Percentiles rank a stretch among this genome's conserved stretches.
These are phyloP conservation scores for Turritopsis dohrnii DNA, from an alignment of 30 jellyfish, hydroid and myxozoan genomes.

Conservation along the genomic window DNA sequence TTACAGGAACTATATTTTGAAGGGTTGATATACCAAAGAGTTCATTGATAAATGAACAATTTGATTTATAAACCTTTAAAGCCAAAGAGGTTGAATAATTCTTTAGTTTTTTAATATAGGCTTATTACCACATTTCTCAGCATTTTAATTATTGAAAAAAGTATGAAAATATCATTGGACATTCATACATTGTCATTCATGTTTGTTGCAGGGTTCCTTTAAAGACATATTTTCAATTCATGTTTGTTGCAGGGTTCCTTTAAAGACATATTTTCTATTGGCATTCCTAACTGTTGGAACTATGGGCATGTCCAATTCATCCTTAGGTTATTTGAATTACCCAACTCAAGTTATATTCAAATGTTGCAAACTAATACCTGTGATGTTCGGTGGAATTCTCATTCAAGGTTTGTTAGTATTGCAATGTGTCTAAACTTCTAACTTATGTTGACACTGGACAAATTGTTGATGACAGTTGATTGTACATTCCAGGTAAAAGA, in stretches of 20 bases:
- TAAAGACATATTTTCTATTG: slow-evolving; percentile 52
- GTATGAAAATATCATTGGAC: too few relatives aligned
- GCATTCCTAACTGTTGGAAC: slow-evolving; percentile 88
- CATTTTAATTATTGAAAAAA: too few relatives aligned
- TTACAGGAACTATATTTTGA: too few relatives aligned
- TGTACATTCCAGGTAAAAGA: slow-evolving; percentile 67
- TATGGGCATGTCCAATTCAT: slow-evolving; percentile 82
- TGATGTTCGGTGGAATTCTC: slow-evolving; percentile 84
- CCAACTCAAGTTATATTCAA: slow-evolving; percentile 88
- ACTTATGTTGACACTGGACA: too few relatives aligned
- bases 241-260: slow-evolving; percentile 66
- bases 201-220: slow-evolving; percentile 62
- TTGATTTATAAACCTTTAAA: too few relatives aligned
- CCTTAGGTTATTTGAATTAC: slow-evolving; percentile 76
- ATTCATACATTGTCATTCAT: too few relatives aligned
- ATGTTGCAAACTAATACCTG: slow-evolving; percentile 89
- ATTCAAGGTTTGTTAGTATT: slow-evolving; percentile 57
- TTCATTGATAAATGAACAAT: too few relatives aligned
- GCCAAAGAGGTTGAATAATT: too few relatives aligned
- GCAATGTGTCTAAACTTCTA: neutral
- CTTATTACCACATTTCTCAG: too few relatives aligned
- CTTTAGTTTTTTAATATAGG: too few relatives aligned
- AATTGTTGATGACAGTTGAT: too few relatives aligned
- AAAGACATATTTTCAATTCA: slow-evolving; percentile 48
- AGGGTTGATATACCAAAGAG: too few relatives aligned